A percentile compares a stretch with the other conserved stretches of the same genome.
These are phyloP conservation scores for Turritopsis dohrnii DNA, from an alignment of 30 jellyfish, hydroid and myxozoan species.

Conservation along the genomic window DNA sequence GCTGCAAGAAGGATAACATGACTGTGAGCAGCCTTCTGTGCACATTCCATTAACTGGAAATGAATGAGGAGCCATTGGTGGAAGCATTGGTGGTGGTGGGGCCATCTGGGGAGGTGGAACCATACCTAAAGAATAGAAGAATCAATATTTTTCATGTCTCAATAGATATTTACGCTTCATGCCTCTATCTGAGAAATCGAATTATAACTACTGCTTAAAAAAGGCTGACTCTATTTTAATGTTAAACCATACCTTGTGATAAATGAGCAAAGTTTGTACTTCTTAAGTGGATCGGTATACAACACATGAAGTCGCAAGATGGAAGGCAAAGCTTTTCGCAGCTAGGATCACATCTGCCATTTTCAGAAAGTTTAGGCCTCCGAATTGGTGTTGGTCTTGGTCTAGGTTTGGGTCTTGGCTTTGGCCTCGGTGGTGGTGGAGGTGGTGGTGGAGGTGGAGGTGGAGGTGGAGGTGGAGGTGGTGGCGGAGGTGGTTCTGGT, in stretches of 20 bases:
- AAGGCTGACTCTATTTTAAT: not conserved
- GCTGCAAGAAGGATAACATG: slow-evolving; percentile 78
- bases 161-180: too few relatives aligned
- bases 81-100: slow-evolving; percentile 37
- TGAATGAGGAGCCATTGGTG: slow-evolving; percentile 38
- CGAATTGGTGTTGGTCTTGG: slow-evolving; percentile 29
- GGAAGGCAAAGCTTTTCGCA: slow-evolving; percentile 83
- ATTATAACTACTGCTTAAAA: not conserved
- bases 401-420: slow-evolving; percentile 35
- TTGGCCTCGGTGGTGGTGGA: slow-evolving; percentile 54
- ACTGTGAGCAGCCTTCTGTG: slow-evolving; percentile 47
- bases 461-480: slow-evolving; percentile 47
- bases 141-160: too few relatives aligned
- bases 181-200: not conserved
- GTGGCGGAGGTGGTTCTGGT: slow-evolving; percentile 34
- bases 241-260: slow-evolving; percentile 15
- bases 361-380: not conserved
- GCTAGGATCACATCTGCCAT: slow-evolving; percentile 57
- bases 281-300: slow-evolving; percentile 67
- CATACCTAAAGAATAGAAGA: not conserved
- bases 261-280: slow-evolving; percentile 67
- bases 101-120: slow-evolving; percentile 24
- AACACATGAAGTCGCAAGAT: slow-evolving; percentile 79
- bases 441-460: slow-evolving; percentile 58
- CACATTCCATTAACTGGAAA: slow-evolving; percentile 49